These are phyloP conservation scores for Conistra vaccinii DNA, from an alignment of 2,888 invertebrate species.

Conservation along the genomic window DNA sequence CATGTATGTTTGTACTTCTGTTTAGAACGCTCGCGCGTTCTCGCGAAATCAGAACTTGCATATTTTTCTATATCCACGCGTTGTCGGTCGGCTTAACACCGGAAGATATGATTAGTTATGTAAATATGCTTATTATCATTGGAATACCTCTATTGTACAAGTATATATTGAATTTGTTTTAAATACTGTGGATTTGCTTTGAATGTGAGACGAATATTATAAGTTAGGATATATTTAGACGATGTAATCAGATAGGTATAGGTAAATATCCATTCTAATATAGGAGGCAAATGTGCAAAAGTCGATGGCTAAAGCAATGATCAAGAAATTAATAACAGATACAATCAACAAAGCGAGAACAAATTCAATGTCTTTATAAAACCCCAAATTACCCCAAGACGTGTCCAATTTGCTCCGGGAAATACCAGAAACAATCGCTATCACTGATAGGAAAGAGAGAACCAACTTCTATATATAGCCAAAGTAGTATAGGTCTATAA, in stretches of 20 bases:
- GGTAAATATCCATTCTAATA: neutral
- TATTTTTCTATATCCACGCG: slow-evolving; percentile 36
- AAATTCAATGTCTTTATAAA: neutral
- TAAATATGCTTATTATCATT: slow-evolving; percentile 29
- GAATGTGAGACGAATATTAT: neutral
- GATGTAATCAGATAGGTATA: neutral
- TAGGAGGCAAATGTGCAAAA: neutral
- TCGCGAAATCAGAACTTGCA: slow-evolving; percentile 37
- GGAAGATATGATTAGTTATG: slow-evolving; percentile 29
- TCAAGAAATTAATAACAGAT: neutral
- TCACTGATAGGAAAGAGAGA: neutral
- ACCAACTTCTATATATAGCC: neutral
- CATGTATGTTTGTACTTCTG: slow-evolving; percentile 40
- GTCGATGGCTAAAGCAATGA: neutral
- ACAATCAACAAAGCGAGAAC: neutral
- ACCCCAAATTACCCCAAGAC: neutral
- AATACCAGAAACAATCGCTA: neutral
- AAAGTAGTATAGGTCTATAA: slow-evolving; percentile 21
- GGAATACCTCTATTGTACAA: neutral
- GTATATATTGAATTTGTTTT: neutral
- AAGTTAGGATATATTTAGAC: neutral
- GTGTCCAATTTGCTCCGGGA: neutral
- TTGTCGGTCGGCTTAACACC: slow-evolving; percentile 28
- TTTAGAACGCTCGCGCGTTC: slow-evolving; percentile 41
- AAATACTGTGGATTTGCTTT: neutral